Evolutionary conservation across 2,797 vertebrate species (phyloP).

Genomic region (Yasuhikotakia modesta): DNA sequence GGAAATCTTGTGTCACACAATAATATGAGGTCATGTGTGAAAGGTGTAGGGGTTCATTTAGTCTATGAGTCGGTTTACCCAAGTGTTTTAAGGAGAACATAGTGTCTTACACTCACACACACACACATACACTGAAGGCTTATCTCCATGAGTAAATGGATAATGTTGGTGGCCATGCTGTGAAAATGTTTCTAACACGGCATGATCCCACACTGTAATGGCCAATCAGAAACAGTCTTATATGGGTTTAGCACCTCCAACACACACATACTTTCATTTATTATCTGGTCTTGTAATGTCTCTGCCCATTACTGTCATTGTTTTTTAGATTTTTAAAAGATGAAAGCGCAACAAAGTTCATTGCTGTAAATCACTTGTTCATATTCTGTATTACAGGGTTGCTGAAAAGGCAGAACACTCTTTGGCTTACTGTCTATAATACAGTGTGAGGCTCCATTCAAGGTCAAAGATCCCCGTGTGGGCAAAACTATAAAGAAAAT

Average conservation of each 20-base stretch:
- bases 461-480: constrained; percentile 4
- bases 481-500: constrained; percentile 1
- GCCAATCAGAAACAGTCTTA: constrained; percentile 37
- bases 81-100: constrained; percentile 40
- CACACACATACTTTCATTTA: constrained; percentile 1
- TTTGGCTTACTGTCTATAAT: background rate
- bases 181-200: constrained; percentile 42
- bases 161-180: constrained; percentile 32
- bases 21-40: background rate
- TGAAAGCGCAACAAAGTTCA: background rate
- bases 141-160: constrained; percentile 43
- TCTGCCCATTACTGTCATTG: background rate
- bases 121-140: constrained; percentile 22
- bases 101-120: constrained; percentile 34
- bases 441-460: background rate
- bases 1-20: background rate
- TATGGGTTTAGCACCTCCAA: constrained; percentile 37
- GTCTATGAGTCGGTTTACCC: background rate
- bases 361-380: background rate
- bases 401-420: background rate
- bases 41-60: constrained; percentile 18
- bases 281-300: background rate
- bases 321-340: background rate
- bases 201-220: constrained; percentile 40
- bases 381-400: background rate